Evolutionary conservation across 2,888 invertebrate species (phyloP).

Genomic region (Hybos culiciformis): DNA sequence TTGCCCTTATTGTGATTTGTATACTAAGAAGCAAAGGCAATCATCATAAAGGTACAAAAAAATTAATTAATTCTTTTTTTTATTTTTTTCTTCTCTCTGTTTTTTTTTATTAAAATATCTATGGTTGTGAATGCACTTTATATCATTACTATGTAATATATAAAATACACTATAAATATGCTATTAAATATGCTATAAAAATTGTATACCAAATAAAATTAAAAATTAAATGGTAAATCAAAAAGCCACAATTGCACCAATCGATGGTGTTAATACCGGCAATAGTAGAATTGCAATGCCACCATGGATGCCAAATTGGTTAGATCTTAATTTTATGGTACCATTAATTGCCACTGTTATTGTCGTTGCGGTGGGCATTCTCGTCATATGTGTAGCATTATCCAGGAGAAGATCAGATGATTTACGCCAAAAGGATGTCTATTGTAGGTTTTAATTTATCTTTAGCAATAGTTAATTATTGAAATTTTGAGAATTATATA

Average conservation of each 20-base stretch:
- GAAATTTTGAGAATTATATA: too few species aligned
- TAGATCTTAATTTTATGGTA: conserved; percentile 80
- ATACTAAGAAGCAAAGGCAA: conserved; percentile 74
- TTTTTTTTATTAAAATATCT: too few species aligned
- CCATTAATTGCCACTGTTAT: conserved; percentile 81
- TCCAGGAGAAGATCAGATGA: conserved; percentile 71
- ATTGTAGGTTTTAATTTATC: conserved; percentile 60
- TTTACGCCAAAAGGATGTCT: conserved; percentile 55
- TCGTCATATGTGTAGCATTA: conserved; percentile 80
- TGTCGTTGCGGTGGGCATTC: conserved; percentile 78
- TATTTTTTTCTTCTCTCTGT: conserved; percentile 22
- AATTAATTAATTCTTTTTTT: conserved; percentile 19
- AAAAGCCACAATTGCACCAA: conserved; percentile 66
- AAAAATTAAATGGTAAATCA: too few species aligned
- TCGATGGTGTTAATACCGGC: conserved; percentile 26
- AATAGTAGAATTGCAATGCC: conserved; percentile 41
- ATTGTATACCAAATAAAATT: too few species aligned
- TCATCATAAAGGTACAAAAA: conserved; percentile 64
- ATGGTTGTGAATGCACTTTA: too few species aligned
- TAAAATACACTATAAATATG: too few species aligned
- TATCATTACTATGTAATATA: too few species aligned
- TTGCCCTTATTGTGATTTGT: conserved; percentile 86
- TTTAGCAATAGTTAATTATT: too few species aligned
- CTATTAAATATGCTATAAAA: too few species aligned
- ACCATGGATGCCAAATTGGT: conserved; percentile 73